These are phyloP conservation scores for Penaeus monodon DNA, from an alignment of 2,888 invertebrate species.

Conservation along the genomic window DNA sequence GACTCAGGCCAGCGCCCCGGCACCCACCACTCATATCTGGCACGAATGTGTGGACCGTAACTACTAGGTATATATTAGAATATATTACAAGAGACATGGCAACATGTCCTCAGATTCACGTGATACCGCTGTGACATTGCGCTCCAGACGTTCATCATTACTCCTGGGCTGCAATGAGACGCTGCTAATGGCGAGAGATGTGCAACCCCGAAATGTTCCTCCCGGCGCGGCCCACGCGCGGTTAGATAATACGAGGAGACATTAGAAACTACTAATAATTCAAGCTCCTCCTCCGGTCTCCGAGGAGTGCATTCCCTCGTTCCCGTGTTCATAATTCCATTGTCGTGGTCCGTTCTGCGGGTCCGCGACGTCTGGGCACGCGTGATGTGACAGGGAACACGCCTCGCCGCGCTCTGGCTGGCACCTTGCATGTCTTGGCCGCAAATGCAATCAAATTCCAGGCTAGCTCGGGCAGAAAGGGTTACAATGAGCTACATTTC, in stretches of 20 bases:
- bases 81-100: too few species aligned
- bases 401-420: conserved; percentile 51
- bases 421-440: conserved; percentile 60
- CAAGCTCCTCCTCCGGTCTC: conserved; percentile 15
- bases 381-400: conserved; percentile 58
- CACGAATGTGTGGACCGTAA: too few species aligned
- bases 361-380: conserved; percentile 48
- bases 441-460: conserved; percentile 63
- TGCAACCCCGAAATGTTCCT: too few species aligned
- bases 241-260: conserved; percentile 7
- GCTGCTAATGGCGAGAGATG: too few species aligned
- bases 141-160: too few species aligned
- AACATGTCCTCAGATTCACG: too few species aligned
- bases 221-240: not conserved
- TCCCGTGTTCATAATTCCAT: conserved; percentile 60
- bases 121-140: too few species aligned
- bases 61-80: too few species aligned
- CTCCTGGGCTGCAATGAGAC: too few species aligned
- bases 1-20: not conserved
- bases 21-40: not conserved
- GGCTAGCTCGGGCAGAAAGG: conserved; percentile 51
- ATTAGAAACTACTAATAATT: conserved; percentile 32
- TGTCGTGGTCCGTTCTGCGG: conserved; percentile 48
- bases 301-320: conserved; percentile 60
- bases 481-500: conserved; percentile 55